Base-by-base conservation (phyloP, 2,113 vertebrate species). In the Catharus bicknelli region DNA sequence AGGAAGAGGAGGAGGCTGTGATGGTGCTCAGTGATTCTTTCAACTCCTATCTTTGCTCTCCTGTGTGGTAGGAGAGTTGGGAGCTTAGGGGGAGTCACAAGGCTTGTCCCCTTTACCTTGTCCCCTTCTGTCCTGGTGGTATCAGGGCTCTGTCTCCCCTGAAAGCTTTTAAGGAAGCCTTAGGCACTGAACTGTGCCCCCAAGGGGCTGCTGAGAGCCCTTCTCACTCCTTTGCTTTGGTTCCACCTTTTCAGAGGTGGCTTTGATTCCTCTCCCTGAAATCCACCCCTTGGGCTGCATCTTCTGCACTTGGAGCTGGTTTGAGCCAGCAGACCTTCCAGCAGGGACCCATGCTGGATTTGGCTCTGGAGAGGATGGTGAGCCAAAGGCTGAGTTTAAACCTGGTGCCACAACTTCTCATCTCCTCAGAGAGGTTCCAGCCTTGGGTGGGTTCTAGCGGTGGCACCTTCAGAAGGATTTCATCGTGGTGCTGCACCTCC, bases 401-500 rank as follows among this genome's bases (percentile, higher is more conserved):
- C 25, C 2, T 29, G 3, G 23, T 68, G 23, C 7, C 30, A 3
- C 45, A 62, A 12, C 38, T 87, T 45, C 59, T 64, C 14, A 47
- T 63, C 36, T 27, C 26, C 72, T 68, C 18, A 5, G 8, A 38
- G 30, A 45, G 26, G 3, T 23, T 63, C 27, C 83, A 88, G 5
- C 83, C 11, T 5, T 30, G 42, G 50, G 30, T 76, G 54, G 19
- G 53, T 42, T 55, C 42, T 10, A 0, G 6, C 3, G 30, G 36
- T 53, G 38, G 13, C 45, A n/a, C 45, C 59, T 36, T n/a, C 74
- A 61, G 64, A 32, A 21, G 10, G 53, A 12, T 85, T 63, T 30
- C 9, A 38, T 3, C 1, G 0, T 0, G 19, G 19, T 6, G 61
- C 59, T 0, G 8, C 3, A 20, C 18, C 38, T 3, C 7, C 11